Evolutionary conservation across 1,140 invertebrate species (phyloP), one percentile per base, ranked within the genome.

Genomic region (Pseudomyrmex sp.): DNA sequence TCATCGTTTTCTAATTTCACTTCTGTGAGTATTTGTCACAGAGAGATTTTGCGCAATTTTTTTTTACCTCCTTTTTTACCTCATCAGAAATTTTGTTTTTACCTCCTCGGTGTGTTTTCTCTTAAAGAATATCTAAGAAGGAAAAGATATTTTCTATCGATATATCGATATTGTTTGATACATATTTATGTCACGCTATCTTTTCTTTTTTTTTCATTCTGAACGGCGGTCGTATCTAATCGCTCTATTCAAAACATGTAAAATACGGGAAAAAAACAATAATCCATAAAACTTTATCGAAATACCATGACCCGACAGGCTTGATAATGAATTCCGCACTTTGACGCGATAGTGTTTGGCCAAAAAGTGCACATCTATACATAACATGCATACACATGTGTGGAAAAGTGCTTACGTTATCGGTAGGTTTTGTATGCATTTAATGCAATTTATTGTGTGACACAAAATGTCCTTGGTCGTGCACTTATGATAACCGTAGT

Each of bases 401-500:
- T 4, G 15, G n/a, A 18, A 8, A 26, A 61, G 59, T 56, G 44
- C 59, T 80, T 26, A 20, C 5, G 35, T 35, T 35, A 72, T 72
- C 44, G 44, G 4, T 35, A 18, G 58, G 5, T 74, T 52, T 35
- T 35, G 75, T 75, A 46, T 1, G 48, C 9, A 10, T 63, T 63
- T 66, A 52, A 56, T 82, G 26, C 46, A 74, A 58, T 80, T 80
- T 35, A 35, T 35, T 35, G 35, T 52, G 50, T 52, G 9, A 52
- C 50, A 13, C 10, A 52, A 8, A 61, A n/a, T 13, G 12, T 75
- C 70, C 48, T 75, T 65, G 26, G 26, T 44, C 61, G 75, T 48
- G 61, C 58, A 59, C 5, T 62, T 18, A 75, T 18, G 70, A 82
- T 82, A 62, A 75, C 13, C 50, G 15, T 83, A 85, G 15, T 83